A percentile compares a stretch with the other conserved stretches of the same genome.
Conservation (phyloP, 2,113 vertebrate genomes). For the Dermatemys mawii region DNA sequence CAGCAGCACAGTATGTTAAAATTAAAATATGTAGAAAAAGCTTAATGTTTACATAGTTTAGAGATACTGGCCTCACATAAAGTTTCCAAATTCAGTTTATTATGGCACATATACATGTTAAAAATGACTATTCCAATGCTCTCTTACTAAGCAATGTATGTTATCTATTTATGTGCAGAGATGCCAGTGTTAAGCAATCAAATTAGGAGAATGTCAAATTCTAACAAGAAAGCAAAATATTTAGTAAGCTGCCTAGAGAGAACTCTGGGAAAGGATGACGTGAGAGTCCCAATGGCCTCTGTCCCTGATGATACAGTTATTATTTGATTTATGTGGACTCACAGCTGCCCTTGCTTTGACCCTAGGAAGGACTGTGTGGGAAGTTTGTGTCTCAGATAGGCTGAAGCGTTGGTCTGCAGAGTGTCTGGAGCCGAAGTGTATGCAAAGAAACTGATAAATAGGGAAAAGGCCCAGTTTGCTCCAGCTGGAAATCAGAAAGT, state of each 20-base stretch:
- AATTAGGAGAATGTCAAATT: conserved; percentile 43
- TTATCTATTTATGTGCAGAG: neutral
- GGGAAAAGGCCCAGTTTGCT: conserved; percentile 55
- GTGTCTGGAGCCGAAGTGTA: conserved; percentile 75
- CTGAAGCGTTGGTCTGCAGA: conserved; percentile 71
- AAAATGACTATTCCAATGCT: neutral
- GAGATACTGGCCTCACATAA: neutral
- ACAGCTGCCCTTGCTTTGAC: conserved; percentile 78
- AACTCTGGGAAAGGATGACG: conserved; percentile 73
- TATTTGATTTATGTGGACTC: conserved; percentile 81
- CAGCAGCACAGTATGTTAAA: neutral
- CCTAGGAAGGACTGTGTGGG: conserved; percentile 77
- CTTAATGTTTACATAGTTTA: neutral
- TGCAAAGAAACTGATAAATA: conserved; percentile 77
- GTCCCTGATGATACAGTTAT: conserved; percentile 77
- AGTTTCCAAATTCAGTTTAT: neutral
- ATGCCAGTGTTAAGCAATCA: neutral
- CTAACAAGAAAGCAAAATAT: conserved; percentile 57
- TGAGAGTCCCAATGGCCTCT: conserved; percentile 71
- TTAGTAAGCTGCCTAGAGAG: conserved; percentile 55
- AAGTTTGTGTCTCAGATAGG: conserved; percentile 77
- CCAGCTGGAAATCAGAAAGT: conserved; percentile 50
- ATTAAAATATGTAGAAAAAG: neutral
- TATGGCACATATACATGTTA: neutral
- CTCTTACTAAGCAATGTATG: neutral